Base-by-base conservation (phyloP, 92 coral and sea anemone genomes). In the Parazoanthus darwini region DNA sequence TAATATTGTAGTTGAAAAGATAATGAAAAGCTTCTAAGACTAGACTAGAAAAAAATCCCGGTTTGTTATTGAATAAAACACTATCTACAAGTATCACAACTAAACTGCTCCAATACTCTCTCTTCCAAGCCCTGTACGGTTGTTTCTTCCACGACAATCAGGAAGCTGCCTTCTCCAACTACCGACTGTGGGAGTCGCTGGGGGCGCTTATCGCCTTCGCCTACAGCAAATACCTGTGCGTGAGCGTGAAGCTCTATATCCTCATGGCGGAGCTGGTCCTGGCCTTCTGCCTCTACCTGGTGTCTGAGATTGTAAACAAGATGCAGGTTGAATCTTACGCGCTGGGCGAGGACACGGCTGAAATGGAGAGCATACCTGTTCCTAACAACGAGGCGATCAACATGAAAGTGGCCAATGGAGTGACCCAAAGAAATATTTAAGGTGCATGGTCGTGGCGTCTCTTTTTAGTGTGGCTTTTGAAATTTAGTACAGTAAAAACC, bases 131-230 rank as follows among this genome's bases (percentile, higher is more conserved):
- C 38, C 89, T 97, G 91, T 97, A 97, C 85, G 98, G 99, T 0
- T 94, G 95, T 75, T 93, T 92, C 81, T 97, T 97, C 84, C 93
- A 93, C 71, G 97, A 97, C 82, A 95, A 97, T 86, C 99, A 97
- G 79, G 99, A 97, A 79, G 91, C 99, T 3, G 99, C 99, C 11
- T 97, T 97, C 89, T 97, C 99, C 70, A 97, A 97, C 92, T 97
- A 97, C 85, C 99, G 99, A 72, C 92, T 97, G 36, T 97, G 99
- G 99, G 99, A 97, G 73, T 97, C 99, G 0, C 90, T 97, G 29
- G 99, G 99, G 42, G 95, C 94, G 68, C 98, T 97, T 13, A 78
- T 97, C 37, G 98, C 98, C 89, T 97, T 95, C 86, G 98, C 98
- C 26, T 94, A 95, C 88, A 94, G 96, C 79, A 91, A 92, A n/a